These are phyloP conservation scores for Thymelicus acteon DNA, from an alignment of 2,888 invertebrate species.

Conservation along the genomic window DNA sequence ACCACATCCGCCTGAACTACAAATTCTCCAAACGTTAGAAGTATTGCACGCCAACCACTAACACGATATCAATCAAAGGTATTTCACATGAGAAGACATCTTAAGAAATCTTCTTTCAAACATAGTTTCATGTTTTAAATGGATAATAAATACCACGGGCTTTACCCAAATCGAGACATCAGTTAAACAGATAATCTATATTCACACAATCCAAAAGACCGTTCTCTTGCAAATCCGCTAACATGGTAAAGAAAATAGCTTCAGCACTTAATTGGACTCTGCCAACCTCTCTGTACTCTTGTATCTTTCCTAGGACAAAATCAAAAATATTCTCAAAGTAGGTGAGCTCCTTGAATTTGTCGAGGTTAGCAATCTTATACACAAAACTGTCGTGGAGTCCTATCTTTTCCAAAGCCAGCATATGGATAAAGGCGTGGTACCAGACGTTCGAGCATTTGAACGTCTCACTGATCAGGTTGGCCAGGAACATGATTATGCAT, in stretches of 20 bases:
- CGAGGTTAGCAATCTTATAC: constrained; percentile 7
- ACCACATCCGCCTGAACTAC: too few species aligned
- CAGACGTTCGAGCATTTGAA: constrained; percentile 29
- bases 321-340: constrained; percentile 23
- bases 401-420: constrained; percentile 42
- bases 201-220: constrained; percentile 20
- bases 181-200: constrained; percentile 11
- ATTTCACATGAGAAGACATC: not conserved
- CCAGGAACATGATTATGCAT: constrained; percentile 19
- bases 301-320: constrained; percentile 14
- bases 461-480: constrained; percentile 27
- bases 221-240: constrained; percentile 34
- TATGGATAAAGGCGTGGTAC: constrained; percentile 31
- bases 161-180: not conserved
- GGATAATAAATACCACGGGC: not conserved
- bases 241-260: constrained; percentile 8
- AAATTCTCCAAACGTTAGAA: too few species aligned
- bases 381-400: constrained; percentile 6
- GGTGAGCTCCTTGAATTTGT: not conserved
- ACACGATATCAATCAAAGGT: not conserved
- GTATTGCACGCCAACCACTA: too few species aligned
- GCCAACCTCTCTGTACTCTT: constrained; percentile 11
- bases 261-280: constrained; percentile 12
- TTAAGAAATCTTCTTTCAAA: not conserved
- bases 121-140: not conserved